Evolutionary conservation across 2,113 vertebrate species (phyloP).

Genomic region (Zeus faber): DNA sequence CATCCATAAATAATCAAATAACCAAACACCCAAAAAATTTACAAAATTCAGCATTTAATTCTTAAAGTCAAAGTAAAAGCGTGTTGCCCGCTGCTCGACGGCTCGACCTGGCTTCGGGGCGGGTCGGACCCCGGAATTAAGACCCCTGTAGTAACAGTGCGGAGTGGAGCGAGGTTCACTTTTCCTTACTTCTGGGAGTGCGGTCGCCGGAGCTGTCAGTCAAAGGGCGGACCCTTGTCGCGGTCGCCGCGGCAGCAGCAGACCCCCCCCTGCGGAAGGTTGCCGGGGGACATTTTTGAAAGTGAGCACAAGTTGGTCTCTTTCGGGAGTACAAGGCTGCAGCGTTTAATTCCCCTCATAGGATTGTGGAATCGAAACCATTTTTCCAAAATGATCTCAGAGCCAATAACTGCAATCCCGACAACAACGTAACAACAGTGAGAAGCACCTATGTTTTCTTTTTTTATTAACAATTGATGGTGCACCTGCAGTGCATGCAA

Average conservation of each 20-base stretch:
- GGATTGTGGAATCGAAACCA: no score
- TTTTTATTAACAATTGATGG: no score
- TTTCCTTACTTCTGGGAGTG: not conserved
- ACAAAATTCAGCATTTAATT: not conserved
- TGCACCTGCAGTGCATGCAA: no score
- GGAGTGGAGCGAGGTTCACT: not conserved
- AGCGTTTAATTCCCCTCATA: no score
- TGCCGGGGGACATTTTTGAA: no score
- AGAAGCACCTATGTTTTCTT: no score
- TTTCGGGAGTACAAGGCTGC: no score
- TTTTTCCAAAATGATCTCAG: no score
- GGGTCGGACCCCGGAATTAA: not conserved
- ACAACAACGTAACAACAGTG: no score
- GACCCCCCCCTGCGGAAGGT: not conserved
- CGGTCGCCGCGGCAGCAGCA: not conserved
- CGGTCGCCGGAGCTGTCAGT: not conserved
- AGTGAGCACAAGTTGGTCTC: no score
- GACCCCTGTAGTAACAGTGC: not conserved
- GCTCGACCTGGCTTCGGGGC: not conserved
- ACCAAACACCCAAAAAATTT: not conserved
- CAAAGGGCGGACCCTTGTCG: not conserved
- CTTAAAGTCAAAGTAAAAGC: not conserved
- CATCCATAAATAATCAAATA: slow-evolving; percentile 60
- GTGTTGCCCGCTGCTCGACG: not conserved
- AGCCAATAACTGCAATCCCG: no score